phyloP scores from a whole-genome alignment of 2,888 invertebrate species.

The Drosophila glabriapex region DNA sequence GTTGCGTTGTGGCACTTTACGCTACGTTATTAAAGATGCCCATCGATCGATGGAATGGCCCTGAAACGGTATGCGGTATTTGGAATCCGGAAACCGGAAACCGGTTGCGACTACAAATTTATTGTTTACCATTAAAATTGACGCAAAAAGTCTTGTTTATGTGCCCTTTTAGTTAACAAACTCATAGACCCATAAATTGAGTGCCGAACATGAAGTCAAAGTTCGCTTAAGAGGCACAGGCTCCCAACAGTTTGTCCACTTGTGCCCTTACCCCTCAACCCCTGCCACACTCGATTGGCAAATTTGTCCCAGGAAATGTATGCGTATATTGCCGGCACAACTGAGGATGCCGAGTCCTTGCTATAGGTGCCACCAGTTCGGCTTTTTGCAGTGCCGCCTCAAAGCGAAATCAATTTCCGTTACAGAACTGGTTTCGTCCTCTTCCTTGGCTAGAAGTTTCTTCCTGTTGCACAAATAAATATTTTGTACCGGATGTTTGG shows the following conservation, averaged over 20 bases:
- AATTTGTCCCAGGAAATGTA: slow-evolving; percentile 79
- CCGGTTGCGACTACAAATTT: slow-evolving; percentile 56
- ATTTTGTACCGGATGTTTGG: slow-evolving; percentile 77
- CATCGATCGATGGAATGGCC: slow-evolving; percentile 26
- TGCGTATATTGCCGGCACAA: slow-evolving; percentile 59
- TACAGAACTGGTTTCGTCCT: slow-evolving; percentile 58
- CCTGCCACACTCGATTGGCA: slow-evolving; percentile 50
- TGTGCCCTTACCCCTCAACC: neutral
- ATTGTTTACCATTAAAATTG: slow-evolving; percentile 76
- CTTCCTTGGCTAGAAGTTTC: slow-evolving; percentile 63
- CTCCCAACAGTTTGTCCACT: slow-evolving; percentile 2
- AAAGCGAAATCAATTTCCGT: slow-evolving; percentile 77
- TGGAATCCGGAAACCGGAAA: slow-evolving; percentile 23
- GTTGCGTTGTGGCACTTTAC: slow-evolving; percentile 4
- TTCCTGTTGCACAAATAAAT: slow-evolving; percentile 80
- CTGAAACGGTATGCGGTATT: slow-evolving; percentile 9
- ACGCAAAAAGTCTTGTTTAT: slow-evolving; percentile 75
- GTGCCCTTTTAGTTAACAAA: slow-evolving; percentile 78
- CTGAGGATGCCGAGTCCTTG: slow-evolving; percentile 16
- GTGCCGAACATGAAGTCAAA: slow-evolving; percentile 75
- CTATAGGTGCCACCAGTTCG: slow-evolving; percentile 26
- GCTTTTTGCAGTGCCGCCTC: slow-evolving; percentile 44
- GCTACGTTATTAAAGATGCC: slow-evolving; percentile 45
- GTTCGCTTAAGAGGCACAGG: slow-evolving; percentile 67
- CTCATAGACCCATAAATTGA: slow-evolving; percentile 81